Evolutionary conservation across 1,140 invertebrate species (phyloP).

Genomic region (Galleria mellonella): DNA sequence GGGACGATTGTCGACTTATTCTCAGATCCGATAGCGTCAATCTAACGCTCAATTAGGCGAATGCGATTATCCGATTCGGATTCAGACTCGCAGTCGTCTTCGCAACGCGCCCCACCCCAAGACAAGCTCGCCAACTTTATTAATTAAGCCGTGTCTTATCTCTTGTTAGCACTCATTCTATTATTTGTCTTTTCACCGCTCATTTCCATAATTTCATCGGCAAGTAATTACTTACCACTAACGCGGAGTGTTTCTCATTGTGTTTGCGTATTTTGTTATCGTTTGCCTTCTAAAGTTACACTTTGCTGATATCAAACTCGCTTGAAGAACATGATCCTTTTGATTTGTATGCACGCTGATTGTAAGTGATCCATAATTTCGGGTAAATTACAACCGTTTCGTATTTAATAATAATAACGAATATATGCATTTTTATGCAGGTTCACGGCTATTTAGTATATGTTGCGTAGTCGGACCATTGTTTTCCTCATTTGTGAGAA

Average conservation of each 20-base stretch:
- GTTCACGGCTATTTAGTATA: no score
- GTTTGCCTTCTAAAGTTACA: constrained; percentile 40
- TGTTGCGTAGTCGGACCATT: constrained; percentile 26
- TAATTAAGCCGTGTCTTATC: constrained; percentile 74
- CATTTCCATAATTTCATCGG: constrained; percentile 73
- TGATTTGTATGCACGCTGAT: constrained; percentile 5
- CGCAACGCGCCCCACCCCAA: constrained; percentile 43
- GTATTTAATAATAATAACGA: constrained; percentile 2
- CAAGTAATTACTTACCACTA: constrained; percentile 65
- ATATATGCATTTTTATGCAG: not conserved
- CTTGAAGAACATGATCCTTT: constrained; percentile 15
- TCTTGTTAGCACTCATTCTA: constrained; percentile 74
- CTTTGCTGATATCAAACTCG: constrained; percentile 18
- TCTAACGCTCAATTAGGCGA: constrained; percentile 71
- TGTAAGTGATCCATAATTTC: no score
- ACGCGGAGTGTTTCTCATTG: constrained; percentile 48
- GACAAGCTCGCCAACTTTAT: constrained; percentile 69
- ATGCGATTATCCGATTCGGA: constrained; percentile 69
- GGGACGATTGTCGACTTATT: constrained; percentile 18
- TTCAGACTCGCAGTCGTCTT: constrained; percentile 51
- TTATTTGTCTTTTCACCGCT: constrained; percentile 73
- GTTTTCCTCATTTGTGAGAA: constrained; percentile 32
- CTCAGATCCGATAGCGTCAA: constrained; percentile 63
- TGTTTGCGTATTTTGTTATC: constrained; percentile 61
- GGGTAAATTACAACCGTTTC: no score